A percentile compares a stretch with the other conserved stretches of the same genome.
Evolutionary conservation across 2,888 invertebrate genomes (phyloP).

Genomic region (Amphiduros pacificus): DNA sequence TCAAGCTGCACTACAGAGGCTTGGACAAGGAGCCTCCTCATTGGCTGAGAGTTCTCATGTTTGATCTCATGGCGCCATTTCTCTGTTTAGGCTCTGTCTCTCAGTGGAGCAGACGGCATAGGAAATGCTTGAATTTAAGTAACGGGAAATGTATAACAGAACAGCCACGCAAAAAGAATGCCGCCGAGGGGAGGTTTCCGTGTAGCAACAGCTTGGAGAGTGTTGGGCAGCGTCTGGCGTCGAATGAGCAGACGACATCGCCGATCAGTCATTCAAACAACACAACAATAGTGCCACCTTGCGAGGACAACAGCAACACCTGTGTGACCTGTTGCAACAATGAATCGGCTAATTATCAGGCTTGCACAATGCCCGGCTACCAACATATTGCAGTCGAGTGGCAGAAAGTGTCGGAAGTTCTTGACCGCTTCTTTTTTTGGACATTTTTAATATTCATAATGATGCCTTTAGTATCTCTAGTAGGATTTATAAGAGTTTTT

Average conservation of each 20-base stretch:
- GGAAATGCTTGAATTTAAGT: background rate
- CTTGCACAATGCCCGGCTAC: no score
- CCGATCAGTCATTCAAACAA: background rate
- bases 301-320: background rate
- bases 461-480: slow-evolving; percentile 4
- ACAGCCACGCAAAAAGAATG: background rate
- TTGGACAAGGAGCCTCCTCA: slow-evolving; percentile 16
- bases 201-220: background rate
- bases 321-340: background rate
- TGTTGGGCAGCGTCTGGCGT: background rate
- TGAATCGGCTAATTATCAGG: background rate
- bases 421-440: slow-evolving; percentile 20
- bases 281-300: background rate
- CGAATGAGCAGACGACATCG: background rate
- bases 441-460: slow-evolving; percentile 11
- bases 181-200: no score
- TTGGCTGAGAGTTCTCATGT: slow-evolving; percentile 22
- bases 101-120: background rate
- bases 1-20: slow-evolving; percentile 25
- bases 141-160: background rate
- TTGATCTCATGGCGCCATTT: slow-evolving; percentile 19
- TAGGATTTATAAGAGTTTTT: slow-evolving; percentile 6
- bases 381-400: slow-evolving; percentile 7
- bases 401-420: slow-evolving; percentile 14
- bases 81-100: slow-evolving; percentile 2